A percentile compares a stretch with the other conserved stretches of the same genome.
phyloP scores from a whole-genome alignment of 2,888 invertebrate genomes.

The Mechanitis mazaeus region DNA sequence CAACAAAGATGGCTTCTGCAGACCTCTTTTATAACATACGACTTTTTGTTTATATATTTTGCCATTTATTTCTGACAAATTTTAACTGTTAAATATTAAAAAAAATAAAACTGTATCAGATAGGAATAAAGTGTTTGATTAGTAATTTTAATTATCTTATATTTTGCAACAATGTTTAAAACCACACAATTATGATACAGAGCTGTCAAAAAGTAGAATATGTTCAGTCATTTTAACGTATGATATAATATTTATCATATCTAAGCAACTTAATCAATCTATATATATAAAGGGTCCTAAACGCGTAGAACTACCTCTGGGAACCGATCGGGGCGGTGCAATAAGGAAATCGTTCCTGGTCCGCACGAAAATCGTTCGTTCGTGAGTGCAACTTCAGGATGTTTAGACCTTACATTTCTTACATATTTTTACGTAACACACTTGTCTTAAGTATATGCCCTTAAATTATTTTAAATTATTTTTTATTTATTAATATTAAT shows the following conservation, averaged over 20 bases:
- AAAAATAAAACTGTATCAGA: not conserved
- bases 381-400: slow-evolving; percentile 45
- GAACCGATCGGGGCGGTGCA: slow-evolving; percentile 56
- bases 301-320: slow-evolving; percentile 48
- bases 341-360: slow-evolving; percentile 65
- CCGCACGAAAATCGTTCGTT: slow-evolving; percentile 61
- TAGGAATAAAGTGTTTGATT: too few species aligned
- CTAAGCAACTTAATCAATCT: not conserved
- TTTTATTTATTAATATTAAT: too few species aligned
- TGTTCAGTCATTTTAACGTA: too few species aligned
- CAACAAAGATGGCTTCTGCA: slow-evolving; percentile 45
- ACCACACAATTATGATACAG: too few species aligned
- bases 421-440: slow-evolving; percentile 7
- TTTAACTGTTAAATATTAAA: not conserved
- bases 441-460: too few species aligned
- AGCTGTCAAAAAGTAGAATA: too few species aligned
- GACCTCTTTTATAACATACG: slow-evolving; percentile 15
- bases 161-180: too few species aligned
- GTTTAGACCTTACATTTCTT: slow-evolving; percentile 20
- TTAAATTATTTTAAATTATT: too few species aligned
- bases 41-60: slow-evolving; percentile 2
- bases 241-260: not conserved
- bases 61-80: not conserved
- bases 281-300: slow-evolving; percentile 18
- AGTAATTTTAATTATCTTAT: too few species aligned